Evolutionary conservation across 64 coral and sea anemone species (phyloP).

Genomic region (Acropora yongei): DNA sequence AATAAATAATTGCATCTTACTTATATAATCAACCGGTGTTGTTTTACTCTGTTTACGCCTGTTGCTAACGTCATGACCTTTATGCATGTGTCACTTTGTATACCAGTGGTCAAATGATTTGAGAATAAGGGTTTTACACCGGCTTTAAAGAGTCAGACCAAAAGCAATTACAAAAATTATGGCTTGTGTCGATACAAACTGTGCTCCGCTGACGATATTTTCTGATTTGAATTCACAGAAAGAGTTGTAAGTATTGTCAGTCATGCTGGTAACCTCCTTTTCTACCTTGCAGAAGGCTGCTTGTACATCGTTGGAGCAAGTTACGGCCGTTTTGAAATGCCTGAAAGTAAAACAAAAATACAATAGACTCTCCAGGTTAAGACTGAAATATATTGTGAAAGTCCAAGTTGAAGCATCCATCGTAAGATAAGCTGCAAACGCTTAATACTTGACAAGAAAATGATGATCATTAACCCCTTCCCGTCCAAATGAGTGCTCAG

Average conservation of each 20-base stretch:
- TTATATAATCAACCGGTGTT: too few relatives aligned
- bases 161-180: neutral
- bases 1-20: too few relatives aligned
- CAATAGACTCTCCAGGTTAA: neutral
- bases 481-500: too few relatives aligned
- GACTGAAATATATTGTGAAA: too few relatives aligned
- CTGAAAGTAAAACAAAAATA: neutral
- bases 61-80: too few relatives aligned
- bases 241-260: neutral
- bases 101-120: too few relatives aligned
- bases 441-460: too few relatives aligned
- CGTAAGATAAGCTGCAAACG: too few relatives aligned
- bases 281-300: neutral
- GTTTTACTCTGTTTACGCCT: too few relatives aligned
- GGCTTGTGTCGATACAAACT: neutral
- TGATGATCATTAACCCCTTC: too few relatives aligned
- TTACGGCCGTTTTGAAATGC: neutral
- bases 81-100: too few relatives aligned
- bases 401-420: too few relatives aligned
- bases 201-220: neutral
- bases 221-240: neutral
- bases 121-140: neutral
- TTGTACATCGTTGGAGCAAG: conserved; percentile 18
- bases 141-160: neutral
- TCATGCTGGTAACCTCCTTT: neutral